A percentile compares a stretch with the other conserved stretches of the same genome.
These are phyloP conservation scores for Chymomyza caudatula DNA, from an alignment of 2,888 invertebrate species.

Conservation along the genomic window DNA sequence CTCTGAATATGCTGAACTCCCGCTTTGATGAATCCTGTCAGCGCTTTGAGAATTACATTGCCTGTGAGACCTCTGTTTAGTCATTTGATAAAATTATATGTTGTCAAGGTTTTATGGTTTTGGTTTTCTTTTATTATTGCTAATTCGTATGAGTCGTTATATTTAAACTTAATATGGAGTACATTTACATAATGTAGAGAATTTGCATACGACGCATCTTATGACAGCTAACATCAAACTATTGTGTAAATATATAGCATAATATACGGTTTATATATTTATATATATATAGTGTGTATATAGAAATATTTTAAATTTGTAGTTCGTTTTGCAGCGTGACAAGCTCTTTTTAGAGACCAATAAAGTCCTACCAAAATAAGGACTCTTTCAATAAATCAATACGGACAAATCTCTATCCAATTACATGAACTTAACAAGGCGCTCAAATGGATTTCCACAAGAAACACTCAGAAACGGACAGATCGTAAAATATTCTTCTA, in stretches of 20 bases:
- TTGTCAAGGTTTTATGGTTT: constrained; percentile 32
- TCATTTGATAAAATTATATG: not conserved
- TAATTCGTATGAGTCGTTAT: constrained; percentile 68
- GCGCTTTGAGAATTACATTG: not conserved
- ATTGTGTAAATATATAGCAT: constrained; percentile 59
- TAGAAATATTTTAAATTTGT: constrained; percentile 54
- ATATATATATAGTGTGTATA: constrained; percentile 55
- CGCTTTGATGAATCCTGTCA: constrained; percentile 7
- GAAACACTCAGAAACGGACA: constrained; percentile 44
- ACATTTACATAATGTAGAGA: constrained; percentile 57
- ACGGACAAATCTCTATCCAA: not conserved
- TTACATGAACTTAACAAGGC: not conserved
- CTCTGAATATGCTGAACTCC: constrained; percentile 8
- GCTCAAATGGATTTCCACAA: constrained; percentile 13
- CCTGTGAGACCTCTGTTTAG: no score
- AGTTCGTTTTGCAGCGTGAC: constrained; percentile 45
- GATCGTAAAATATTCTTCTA: constrained; percentile 33
- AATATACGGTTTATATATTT: constrained; percentile 32
- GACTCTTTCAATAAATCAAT: not conserved
- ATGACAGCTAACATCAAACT: constrained; percentile 64
- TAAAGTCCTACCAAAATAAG: not conserved
- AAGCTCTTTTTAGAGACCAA: constrained; percentile 34
- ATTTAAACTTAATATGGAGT: constrained; percentile 65
- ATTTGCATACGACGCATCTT: constrained; percentile 46
- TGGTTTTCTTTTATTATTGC: constrained; percentile 54